Base-by-base conservation (phyloP, 1,140 invertebrate species). In the Mya arenaria region DNA sequence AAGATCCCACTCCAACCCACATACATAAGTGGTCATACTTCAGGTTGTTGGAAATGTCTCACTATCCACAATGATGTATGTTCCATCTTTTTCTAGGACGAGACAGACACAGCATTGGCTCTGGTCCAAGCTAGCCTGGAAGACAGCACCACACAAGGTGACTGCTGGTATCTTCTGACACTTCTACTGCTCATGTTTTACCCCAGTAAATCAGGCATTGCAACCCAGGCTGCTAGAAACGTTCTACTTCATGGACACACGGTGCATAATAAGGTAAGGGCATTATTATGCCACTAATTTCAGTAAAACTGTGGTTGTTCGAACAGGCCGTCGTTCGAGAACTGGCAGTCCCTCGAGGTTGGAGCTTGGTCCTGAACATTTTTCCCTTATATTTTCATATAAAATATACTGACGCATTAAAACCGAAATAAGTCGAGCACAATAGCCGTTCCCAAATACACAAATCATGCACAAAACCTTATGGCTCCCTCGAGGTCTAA, bases 111-210 rank as follows among this genome's bases (percentile, higher is more conserved):
- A 44, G 69, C 56, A 28, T 73, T 73, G 60, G 39, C 60, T 32
- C 41, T 52, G 32, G n/a, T 82, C 4, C 79, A 82, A 36, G 19
- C 55, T 13, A n/a, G 48, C 19, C 58, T 82, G 6, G 68, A 82
- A 25, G 72, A 30, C 28, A 34, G 73, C 44, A 68, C 79, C 37
- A 30, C 41, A 37, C 68, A 74, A 25, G n/a, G 39, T 37, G 52
- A 39, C 6, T n/a, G 60, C 23, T 82, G 79, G 79, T 36, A 39
- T n/a, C 30, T 82, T 30, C 34, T 82, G 39, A 34, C 69, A 19
- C 25, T n/a, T 30, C 39, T 82, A 55, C 62, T 82, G 37, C 19
- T 82, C 23, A 48, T 30, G 13, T 73, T 48, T 30, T 82, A 65
- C 60, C 79, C 79, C 15, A 19, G 65, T 5, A 39, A 52, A 25